phyloP scores from a whole-genome alignment of 2,113 vertebrate species.

The Antechinus flavipes region DNA sequence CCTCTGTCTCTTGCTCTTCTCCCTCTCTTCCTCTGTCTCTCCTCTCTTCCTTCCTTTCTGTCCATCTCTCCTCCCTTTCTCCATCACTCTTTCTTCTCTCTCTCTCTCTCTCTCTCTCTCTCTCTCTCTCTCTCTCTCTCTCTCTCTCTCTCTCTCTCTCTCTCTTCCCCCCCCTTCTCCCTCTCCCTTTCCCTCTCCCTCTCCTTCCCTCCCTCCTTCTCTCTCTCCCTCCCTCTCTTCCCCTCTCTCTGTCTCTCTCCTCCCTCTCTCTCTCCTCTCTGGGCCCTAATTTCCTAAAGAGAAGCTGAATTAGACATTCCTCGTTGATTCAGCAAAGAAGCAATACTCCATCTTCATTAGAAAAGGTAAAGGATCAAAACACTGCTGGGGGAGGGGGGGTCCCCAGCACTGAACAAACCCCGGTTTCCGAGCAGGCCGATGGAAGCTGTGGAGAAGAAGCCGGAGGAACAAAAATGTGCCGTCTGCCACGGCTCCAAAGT shows the following conservation, averaged over 20 bases:
- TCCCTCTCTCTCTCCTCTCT: too few species aligned
- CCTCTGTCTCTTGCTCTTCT: too few species aligned
- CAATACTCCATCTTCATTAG: slow-evolving; percentile 80
- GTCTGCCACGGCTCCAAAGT: slow-evolving; percentile 57
- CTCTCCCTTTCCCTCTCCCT: neutral
- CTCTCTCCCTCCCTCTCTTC: neutral
- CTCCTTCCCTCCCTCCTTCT: neutral
- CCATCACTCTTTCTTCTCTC: too few species aligned
- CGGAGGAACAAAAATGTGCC: slow-evolving; percentile 45
- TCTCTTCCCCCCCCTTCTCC: too few species aligned
- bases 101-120: too few species aligned
- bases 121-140: too few species aligned
- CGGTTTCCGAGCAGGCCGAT: slow-evolving; percentile 67
- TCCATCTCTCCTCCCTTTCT: too few species aligned
- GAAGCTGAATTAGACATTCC: slow-evolving; percentile 77
- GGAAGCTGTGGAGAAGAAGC: slow-evolving; percentile 55
- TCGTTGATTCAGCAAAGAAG: slow-evolving; percentile 65
- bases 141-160: too few species aligned
- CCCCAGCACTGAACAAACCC: neutral
- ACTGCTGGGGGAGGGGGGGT: neutral
- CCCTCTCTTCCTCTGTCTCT: too few species aligned
- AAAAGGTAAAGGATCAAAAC: slow-evolving; percentile 74
- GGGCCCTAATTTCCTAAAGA: slow-evolving; percentile 81
- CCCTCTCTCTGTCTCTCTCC: too few species aligned
- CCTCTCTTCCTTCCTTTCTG: too few species aligned